Evolutionary conservation across 1,140 invertebrate species (phyloP).

Genomic region (Drosophila takahashii): DNA sequence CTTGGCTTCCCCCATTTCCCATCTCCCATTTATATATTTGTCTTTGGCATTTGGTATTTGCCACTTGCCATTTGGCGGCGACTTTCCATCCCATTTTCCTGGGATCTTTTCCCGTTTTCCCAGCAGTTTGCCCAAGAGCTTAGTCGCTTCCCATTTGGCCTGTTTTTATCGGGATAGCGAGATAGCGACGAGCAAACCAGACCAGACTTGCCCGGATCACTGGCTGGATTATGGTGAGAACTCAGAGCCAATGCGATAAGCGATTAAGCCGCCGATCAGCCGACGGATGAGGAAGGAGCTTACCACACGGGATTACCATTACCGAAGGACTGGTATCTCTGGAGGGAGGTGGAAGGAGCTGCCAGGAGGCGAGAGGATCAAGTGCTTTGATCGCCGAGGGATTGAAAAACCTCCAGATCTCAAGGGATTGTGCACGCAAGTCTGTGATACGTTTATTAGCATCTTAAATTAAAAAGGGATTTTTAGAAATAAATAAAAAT

Average conservation of each 20-base stretch:
- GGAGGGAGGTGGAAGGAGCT: neutral
- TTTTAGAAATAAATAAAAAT: no score
- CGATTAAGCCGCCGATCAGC: conserved; percentile 45
- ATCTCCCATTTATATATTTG: conserved; percentile 51
- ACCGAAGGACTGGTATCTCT: conserved; percentile 6
- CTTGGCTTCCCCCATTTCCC: neutral
- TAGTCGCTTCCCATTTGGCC: conserved; percentile 12
- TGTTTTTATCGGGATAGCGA: conserved; percentile 1
- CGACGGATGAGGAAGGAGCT: conserved; percentile 35
- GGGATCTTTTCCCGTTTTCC: neutral
- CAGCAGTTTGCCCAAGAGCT: conserved; percentile 45
- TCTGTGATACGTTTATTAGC: neutral
- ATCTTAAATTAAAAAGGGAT: no score
- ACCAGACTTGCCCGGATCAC: conserved; percentile 34
- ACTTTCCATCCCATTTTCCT: conserved; percentile 30
- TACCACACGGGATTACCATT: conserved; percentile 29
- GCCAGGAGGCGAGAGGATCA: neutral
- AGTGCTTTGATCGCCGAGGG: neutral
- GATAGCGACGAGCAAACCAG: neutral
- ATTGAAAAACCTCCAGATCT: neutral
- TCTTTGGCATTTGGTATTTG: conserved; percentile 66
- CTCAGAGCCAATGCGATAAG: conserved; percentile 36
- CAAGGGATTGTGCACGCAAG: neutral
- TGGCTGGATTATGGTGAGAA: conserved; percentile 12
- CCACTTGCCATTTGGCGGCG: conserved; percentile 56